A percentile compares a stretch with the other conserved stretches of the same genome.
Evolutionary conservation across 2,113 vertebrate species (phyloP).

Genomic region (Pipra filicauda): DNA sequence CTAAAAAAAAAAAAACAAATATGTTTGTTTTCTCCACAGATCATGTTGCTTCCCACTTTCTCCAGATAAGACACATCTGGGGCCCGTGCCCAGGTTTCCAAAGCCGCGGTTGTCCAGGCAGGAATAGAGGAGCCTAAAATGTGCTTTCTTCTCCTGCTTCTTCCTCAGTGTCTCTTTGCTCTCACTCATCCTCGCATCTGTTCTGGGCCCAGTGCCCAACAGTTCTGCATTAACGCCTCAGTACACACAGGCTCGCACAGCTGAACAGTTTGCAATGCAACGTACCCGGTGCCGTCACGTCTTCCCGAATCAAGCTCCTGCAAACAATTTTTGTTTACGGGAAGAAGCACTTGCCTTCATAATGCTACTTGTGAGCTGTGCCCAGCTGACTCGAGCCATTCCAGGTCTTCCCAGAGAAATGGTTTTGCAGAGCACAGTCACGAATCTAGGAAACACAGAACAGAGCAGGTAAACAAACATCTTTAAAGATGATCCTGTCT

Average conservation of each 20-base stretch:
- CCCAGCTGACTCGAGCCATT: not conserved
- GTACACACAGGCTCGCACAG: slow-evolving; percentile 24
- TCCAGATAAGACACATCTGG: not conserved
- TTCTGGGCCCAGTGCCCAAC: slow-evolving; percentile 58
- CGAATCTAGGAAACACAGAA: not conserved
- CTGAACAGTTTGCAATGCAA: not conserved
- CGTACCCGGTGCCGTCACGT: not conserved
- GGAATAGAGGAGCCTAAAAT: not conserved
- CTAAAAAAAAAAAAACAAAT: slow-evolving; percentile 33
- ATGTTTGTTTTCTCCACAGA: slow-evolving; percentile 32
- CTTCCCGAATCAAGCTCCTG: not conserved
- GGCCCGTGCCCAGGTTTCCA: not conserved
- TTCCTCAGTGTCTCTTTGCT: slow-evolving; percentile 11
- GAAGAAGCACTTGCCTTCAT: not conserved
- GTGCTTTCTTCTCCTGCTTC: not conserved
- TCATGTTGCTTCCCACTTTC: slow-evolving; percentile 40
- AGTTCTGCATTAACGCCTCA: slow-evolving; percentile 50
- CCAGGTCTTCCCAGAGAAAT: not conserved
- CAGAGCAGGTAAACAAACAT: slow-evolving; percentile 21
- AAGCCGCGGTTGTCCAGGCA: not conserved
- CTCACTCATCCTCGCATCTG: slow-evolving; percentile 56
- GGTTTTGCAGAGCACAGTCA: not conserved
- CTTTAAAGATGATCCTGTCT: not conserved
- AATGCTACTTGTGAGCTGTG: not conserved
- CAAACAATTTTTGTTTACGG: not conserved